Conservation (phyloP, 2,113 vertebrate genomes). For the Turnix velox region DNA sequence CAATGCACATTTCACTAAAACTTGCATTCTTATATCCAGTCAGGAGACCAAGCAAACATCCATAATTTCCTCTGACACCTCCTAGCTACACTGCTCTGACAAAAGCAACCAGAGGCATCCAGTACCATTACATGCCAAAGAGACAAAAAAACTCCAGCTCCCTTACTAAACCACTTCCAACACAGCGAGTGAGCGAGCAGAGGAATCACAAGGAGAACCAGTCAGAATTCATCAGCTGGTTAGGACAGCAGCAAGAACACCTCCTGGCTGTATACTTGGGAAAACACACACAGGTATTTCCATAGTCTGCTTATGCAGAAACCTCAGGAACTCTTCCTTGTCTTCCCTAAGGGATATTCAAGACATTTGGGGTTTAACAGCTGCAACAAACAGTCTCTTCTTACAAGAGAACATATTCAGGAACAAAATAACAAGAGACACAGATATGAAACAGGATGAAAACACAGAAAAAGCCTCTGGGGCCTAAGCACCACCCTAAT, state of each 20-base stretch:
- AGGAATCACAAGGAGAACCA: not conserved
- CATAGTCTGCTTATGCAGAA: not conserved
- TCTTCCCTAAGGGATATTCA: slow-evolving; percentile 38
- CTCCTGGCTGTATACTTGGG: not conserved
- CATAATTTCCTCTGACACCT: slow-evolving; percentile 52
- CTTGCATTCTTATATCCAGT: not conserved
- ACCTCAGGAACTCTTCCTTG: slow-evolving; percentile 20
- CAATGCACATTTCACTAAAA: slow-evolving; percentile 43
- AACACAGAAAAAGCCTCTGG: slow-evolving; percentile 43
- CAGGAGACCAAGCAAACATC: slow-evolving; percentile 43
- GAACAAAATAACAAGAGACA: slow-evolving; percentile 57
- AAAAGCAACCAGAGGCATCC: slow-evolving; percentile 11
- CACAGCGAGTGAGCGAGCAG: accelerated
- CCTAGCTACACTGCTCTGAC: not conserved
- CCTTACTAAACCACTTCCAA: not conserved
- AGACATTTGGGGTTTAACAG: slow-evolving; percentile 52
- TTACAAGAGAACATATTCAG: slow-evolving; percentile 51
- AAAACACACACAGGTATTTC: slow-evolving; percentile 1
- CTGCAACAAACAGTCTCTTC: slow-evolving; percentile 51
- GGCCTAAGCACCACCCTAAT: slow-evolving; percentile 23
- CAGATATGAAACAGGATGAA: slow-evolving; percentile 45
- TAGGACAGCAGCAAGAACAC: not conserved
- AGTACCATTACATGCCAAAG: not conserved
- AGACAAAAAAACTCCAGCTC: not conserved
- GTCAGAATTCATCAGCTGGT: not conserved